These are phyloP conservation scores for Peromyscus maniculatus DNA, from an alignment of 2,113 vertebrate species.

Conservation along the genomic window DNA sequence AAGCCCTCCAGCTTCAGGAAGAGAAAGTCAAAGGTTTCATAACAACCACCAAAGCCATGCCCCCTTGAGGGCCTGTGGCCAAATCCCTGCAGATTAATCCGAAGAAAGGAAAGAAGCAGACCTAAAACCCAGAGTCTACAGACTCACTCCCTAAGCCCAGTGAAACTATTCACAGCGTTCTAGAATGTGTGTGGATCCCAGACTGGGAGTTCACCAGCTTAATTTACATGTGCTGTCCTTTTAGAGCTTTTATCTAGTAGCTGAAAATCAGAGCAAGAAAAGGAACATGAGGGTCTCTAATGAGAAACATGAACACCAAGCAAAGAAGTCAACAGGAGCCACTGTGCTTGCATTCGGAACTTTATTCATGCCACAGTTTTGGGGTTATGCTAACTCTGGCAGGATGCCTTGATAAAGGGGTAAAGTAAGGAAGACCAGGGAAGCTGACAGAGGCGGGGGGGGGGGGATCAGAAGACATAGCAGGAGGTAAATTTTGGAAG, in stretches of 20 bases:
- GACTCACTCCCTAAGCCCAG: background rate
- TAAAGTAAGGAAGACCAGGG: background rate
- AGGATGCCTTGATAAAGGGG: constrained; percentile 75
- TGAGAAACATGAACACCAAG: background rate
- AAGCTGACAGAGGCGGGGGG: background rate
- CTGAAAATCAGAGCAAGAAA: background rate
- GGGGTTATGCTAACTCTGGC: constrained; percentile 38
- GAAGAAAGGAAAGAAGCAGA: background rate
- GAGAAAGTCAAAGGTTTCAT: background rate
- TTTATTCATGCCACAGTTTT: constrained; percentile 82
- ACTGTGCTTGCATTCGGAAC: background rate
- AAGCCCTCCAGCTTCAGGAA: background rate
- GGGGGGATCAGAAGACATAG: background rate
- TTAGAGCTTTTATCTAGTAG: background rate
- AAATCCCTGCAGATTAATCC: background rate
- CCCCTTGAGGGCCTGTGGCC: background rate
- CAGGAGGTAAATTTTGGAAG: background rate
- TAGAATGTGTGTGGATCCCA: background rate
- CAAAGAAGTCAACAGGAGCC: constrained; percentile 33
- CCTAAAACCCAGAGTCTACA: background rate
- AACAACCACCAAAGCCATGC: background rate
- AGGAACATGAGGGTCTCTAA: background rate
- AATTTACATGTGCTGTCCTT: background rate
- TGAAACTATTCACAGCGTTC: background rate
- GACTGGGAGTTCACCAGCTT: background rate